Evolutionary conservation across 2,113 vertebrate genomes (phyloP).

Genomic region (Oncorhynchus tshawytscha): DNA sequence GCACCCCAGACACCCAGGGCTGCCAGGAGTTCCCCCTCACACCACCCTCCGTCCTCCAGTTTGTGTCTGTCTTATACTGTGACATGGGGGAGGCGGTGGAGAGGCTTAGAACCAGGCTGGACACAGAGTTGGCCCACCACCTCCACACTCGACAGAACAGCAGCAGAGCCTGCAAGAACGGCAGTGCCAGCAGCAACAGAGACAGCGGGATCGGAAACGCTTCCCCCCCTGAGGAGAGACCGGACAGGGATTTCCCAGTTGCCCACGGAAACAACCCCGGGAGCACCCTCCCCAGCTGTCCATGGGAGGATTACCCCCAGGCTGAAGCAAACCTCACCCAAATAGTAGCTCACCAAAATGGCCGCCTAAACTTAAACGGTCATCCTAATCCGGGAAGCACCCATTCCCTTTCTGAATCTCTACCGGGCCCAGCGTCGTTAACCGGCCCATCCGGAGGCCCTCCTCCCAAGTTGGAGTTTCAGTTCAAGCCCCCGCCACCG

Average conservation of each 20-base stretch:
- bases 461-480: slow-evolving; percentile 75
- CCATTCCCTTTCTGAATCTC: slow-evolving; percentile 67
- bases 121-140: slow-evolving; percentile 80
- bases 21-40: slow-evolving; percentile 91
- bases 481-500: slow-evolving; percentile 73
- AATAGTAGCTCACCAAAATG: slow-evolving; percentile 68
- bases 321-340: slow-evolving; percentile 59
- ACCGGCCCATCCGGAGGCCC: slow-evolving; percentile 70
- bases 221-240: slow-evolving; percentile 85
- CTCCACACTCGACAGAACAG: not conserved
- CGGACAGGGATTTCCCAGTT: slow-evolving; percentile 81
- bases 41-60: slow-evolving; percentile 87
- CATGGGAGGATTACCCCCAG: slow-evolving; percentile 81
- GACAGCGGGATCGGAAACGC: slow-evolving; percentile 90
- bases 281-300: slow-evolving; percentile 75
- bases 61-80: slow-evolving; percentile 88
- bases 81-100: slow-evolving; percentile 91
- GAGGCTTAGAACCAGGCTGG: slow-evolving; percentile 82
- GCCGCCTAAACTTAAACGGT: slow-evolving; percentile 29
- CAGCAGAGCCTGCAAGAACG: slow-evolving; percentile 67
- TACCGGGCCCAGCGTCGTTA: slow-evolving; percentile 64
- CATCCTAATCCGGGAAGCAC: slow-evolving; percentile 44
- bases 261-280: slow-evolving; percentile 73
- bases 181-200: slow-evolving; percentile 86
- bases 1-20: slow-evolving; percentile 85